Evolutionary conservation across 2,888 invertebrate genomes (phyloP).

Genomic region (Linnaemya vulpina): DNA sequence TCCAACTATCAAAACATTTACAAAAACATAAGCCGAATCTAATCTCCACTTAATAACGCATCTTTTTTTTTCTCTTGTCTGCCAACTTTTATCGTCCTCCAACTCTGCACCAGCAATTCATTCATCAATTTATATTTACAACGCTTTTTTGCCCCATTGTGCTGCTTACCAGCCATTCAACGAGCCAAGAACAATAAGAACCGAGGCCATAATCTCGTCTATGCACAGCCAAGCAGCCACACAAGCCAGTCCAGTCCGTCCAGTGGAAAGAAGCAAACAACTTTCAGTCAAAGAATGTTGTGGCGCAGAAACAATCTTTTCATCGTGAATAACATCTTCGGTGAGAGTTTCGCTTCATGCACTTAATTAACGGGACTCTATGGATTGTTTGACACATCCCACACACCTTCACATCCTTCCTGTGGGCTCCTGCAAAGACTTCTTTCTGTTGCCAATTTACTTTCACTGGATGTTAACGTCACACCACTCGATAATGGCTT

Average conservation of each 20-base stretch:
- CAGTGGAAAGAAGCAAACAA: conserved; percentile 5
- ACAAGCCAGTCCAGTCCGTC: not conserved
- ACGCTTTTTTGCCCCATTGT: conserved; percentile 46
- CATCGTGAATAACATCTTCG: conserved; percentile 37
- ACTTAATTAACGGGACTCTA: conserved; percentile 64
- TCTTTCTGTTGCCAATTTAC: conserved; percentile 54
- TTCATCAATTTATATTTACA: conserved; percentile 64
- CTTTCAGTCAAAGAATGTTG: conserved; percentile 30
- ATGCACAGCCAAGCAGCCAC: conserved; percentile 8
- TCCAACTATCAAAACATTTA: conserved; percentile 54
- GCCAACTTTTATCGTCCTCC: conserved; percentile 17
- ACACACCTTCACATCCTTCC: not conserved
- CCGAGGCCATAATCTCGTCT: conserved; percentile 43
- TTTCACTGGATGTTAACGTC: conserved; percentile 57
- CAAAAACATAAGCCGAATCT: conserved; percentile 52
- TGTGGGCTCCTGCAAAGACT: not conserved
- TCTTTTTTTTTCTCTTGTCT: not conserved
- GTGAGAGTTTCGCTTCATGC: conserved; percentile 17
- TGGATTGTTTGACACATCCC: not conserved
- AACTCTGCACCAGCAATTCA: conserved; percentile 27
- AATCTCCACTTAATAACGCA: conserved; percentile 63
- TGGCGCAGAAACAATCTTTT: conserved; percentile 22
- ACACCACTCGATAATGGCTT: conserved; percentile 54
- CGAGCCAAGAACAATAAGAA: conserved; percentile 44
- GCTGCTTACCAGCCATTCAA: conserved; percentile 43